These are phyloP conservation scores for Actias luna DNA, from an alignment of 2,888 invertebrate species.

Conservation along the genomic window DNA sequence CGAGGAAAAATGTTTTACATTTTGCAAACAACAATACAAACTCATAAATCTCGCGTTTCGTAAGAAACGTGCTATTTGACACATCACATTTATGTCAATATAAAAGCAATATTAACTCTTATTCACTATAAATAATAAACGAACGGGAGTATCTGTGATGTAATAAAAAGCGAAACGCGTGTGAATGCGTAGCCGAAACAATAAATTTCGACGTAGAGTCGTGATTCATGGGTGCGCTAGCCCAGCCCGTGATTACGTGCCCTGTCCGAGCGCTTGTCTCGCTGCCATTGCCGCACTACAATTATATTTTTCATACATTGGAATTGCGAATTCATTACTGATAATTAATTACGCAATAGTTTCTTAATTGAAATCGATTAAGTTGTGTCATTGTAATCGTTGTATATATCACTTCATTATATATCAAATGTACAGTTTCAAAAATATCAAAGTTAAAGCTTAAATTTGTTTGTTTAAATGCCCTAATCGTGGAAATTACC, in stretches of 20 bases:
- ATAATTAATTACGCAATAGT: not conserved
- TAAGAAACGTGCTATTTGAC: not conserved
- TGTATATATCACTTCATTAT: too few relatives aligned
- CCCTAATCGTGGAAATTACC: too few relatives aligned
- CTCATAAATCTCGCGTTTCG: not conserved
- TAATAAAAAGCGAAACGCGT: constrained; percentile 45
- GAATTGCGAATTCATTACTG: constrained; percentile 8
- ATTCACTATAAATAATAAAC: constrained; percentile 17
- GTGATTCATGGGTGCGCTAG: constrained; percentile 42
- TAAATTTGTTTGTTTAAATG: too few relatives aligned
- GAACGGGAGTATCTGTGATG: constrained; percentile 39
- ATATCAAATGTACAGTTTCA: too few relatives aligned
- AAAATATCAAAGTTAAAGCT: too few relatives aligned
- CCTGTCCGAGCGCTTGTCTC: constrained; percentile 29
- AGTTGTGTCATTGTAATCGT: not conserved
- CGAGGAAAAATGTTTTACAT: not conserved
- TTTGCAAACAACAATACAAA: not conserved
- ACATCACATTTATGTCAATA: constrained; percentile 3
- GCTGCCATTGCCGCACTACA: constrained; percentile 10
- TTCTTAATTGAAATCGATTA: not conserved
- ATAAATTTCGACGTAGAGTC: constrained; percentile 36
- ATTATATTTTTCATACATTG: constrained; percentile 11
- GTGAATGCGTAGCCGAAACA: constrained; percentile 42
- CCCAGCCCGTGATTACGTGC: constrained; percentile 35
- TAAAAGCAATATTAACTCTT: not conserved